phyloP scores from a whole-genome alignment of 2,888 invertebrate genomes.

The Lepidocyrtoides sp. region DNA sequence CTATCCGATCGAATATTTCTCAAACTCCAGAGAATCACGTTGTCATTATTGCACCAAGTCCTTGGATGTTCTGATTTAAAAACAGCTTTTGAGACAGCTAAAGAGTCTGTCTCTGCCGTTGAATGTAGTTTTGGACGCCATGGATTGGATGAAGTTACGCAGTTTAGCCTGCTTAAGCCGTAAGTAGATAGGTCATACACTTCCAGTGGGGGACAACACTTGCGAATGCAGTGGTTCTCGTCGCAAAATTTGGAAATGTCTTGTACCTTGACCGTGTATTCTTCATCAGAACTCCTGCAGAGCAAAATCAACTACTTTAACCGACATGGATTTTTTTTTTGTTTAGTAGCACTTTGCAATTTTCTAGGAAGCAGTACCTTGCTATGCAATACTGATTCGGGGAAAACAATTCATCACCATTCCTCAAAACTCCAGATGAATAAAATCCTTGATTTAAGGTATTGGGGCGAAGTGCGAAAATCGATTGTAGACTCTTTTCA shows the following conservation, averaged over 20 bases:
- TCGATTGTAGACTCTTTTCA: neutral
- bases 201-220: conserved; percentile 67
- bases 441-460: neutral
- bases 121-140: conserved; percentile 58
- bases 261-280: conserved; percentile 13
- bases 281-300: neutral
- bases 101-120: neutral
- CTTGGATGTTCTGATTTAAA: conserved; percentile 66
- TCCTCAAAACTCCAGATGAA: conserved; percentile 31
- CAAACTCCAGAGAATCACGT: conserved; percentile 48
- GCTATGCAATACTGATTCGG: conserved; percentile 59
- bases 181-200: conserved; percentile 68
- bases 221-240: conserved; percentile 69
- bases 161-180: conserved; percentile 51
- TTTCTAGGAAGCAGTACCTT: neutral
- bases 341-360: too few relatives aligned
- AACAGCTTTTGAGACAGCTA: neutral
- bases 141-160: conserved; percentile 58
- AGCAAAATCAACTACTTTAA: neutral
- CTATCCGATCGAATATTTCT: conserved; percentile 39
- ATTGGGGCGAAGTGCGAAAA: conserved; percentile 60
- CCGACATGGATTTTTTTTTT: too few relatives aligned
- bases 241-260: conserved; percentile 15
- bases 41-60: conserved; percentile 59
- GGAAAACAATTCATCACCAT: conserved; percentile 14